phyloP scores from a whole-genome alignment of 2,888 invertebrate genomes.

The Chirona hameri region DNA sequence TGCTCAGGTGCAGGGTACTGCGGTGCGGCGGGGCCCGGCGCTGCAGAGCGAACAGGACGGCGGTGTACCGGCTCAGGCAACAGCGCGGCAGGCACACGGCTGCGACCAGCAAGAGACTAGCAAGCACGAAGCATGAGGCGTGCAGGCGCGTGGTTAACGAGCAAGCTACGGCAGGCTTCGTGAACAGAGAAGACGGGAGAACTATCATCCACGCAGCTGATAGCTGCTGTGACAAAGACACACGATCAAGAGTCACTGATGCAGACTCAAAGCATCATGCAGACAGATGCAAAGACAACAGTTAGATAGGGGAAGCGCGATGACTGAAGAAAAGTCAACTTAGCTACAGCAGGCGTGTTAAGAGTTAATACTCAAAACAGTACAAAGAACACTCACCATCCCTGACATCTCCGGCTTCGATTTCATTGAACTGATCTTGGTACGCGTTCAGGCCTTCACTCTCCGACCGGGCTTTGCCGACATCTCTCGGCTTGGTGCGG shows the following conservation, averaged over 20 bases:
- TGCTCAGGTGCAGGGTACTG: no score
- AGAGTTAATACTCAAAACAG: no score
- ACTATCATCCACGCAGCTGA: neutral
- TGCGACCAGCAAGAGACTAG: neutral
- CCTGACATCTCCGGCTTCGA: constrained; percentile 87
- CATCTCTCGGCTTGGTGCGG: constrained; percentile 45
- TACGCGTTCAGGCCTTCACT: constrained; percentile 85
- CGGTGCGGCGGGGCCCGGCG: no score
- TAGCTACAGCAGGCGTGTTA: no score
- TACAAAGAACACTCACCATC: constrained; percentile 62
- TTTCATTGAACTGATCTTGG: constrained; percentile 79
- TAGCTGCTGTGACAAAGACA: no score
- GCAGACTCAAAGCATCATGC: no score
- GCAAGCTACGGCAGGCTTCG: neutral
- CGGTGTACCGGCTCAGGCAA: neutral
- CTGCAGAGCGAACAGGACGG: no score
- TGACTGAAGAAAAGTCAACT: no score
- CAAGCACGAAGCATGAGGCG: neutral
- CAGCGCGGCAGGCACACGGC: neutral
- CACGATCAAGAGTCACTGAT: no score
- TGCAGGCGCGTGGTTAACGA: neutral
- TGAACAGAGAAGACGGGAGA: neutral
- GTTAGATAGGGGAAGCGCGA: no score
- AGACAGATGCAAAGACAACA: no score
- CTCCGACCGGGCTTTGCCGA: constrained; percentile 68